These are phyloP conservation scores for Nothoprocta perdicaria DNA, from an alignment of 2,113 vertebrate species.

Conservation along the genomic window DNA sequence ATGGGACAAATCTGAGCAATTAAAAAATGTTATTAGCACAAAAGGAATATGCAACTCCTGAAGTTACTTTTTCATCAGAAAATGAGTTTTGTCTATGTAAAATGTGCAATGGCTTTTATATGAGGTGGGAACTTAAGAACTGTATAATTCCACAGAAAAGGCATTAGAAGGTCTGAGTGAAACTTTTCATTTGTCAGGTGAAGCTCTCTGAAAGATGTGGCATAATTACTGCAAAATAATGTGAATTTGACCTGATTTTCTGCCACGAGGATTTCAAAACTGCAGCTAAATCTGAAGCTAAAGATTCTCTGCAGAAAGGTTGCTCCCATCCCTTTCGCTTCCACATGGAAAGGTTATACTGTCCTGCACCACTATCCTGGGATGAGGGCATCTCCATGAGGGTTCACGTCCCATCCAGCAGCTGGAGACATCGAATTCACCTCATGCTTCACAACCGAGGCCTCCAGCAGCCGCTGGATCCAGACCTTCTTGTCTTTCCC, in stretches of 20 bases:
- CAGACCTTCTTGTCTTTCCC: not conserved
- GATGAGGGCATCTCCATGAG: not conserved
- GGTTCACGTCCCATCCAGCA: not conserved
- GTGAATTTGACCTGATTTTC: not conserved
- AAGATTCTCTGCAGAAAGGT: not conserved
- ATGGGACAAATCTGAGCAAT: not conserved
- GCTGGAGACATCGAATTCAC: not conserved
- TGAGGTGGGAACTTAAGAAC: not conserved
- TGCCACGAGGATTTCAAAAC: fast-evolving
- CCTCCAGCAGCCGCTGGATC: not conserved
- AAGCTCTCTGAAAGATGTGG: not conserved
- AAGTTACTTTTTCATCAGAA: not conserved
- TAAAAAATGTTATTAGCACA: not conserved
- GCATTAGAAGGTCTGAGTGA: fast-evolving
- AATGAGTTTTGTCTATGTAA: not conserved
- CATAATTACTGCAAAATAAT: not conserved
- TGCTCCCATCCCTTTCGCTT: not conserved
- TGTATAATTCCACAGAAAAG: not conserved
- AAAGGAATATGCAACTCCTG: not conserved
- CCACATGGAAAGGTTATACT: not conserved
- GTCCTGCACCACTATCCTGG: not conserved
- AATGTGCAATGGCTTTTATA: not conserved
- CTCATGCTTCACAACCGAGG: not conserved
- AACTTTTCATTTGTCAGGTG: not conserved
- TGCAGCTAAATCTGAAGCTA: not conserved